Base-by-base conservation (phyloP, 2,888 invertebrate genomes). In the Mechanitis messenoides region DNA sequence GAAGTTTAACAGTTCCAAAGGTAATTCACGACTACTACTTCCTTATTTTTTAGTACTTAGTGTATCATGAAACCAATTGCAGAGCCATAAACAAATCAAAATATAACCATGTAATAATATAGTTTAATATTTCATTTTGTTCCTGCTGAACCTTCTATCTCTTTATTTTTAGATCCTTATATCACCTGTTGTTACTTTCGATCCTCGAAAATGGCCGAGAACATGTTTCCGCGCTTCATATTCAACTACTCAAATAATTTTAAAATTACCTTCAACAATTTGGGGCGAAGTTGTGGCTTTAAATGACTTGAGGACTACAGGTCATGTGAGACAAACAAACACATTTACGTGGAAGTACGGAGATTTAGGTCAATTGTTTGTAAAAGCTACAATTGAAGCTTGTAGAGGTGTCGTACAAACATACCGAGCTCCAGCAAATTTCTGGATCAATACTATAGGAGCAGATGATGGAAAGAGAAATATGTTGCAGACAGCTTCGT, bases 401-500 rank as follows among this genome's bases (percentile, higher is more conserved):
- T 79, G 79, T 76, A 70, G 72, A 12, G 86, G 83, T 0, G 56
- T 79, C 3, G 64, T 81, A 1, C 84, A 87, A 53, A 73, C 79
- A 3, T 89, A 89, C 59, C 76, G 80, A 55, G 88, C 88, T 0
- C 89, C 90, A 0, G 79, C 81, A 1, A 80, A 81, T 53, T 71
- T 90, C n/a, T 89, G 89, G 89, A 77, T 79, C 0, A 93, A 94
- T 72, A 84, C 93, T 1, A 85, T 94, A 0, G 80, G 91, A 33
- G 88, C 90, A 31, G 87, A 91, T 64, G 90, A 91, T 53, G 91
- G 92, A 1, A 85, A 86, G 55, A 85, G 90, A 33, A 91, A 92
- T 74, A 78, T 91, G 53, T 72, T 93, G 61, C 93, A 93, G 74
- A 93, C 92, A 0, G 91, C 93, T 12, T 93, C 93, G 0, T 84